phyloP scores from a whole-genome alignment of 2,797 vertebrate species.

The Psittacula derbiana region DNA sequence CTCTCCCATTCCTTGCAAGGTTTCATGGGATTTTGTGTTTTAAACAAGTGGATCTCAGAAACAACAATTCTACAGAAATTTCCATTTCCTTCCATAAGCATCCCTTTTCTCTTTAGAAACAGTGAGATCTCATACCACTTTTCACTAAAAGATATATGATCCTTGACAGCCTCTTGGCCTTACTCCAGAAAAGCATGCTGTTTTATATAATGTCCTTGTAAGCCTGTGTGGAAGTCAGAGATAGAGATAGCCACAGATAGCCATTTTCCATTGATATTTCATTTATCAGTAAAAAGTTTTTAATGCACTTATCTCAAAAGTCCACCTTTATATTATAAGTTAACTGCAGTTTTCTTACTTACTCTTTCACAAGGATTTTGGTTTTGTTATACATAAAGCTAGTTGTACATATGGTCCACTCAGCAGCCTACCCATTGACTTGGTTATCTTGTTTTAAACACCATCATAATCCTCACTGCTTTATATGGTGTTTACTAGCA shows the following conservation, averaged over 20 bases:
- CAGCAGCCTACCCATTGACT: neutral
- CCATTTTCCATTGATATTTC: neutral
- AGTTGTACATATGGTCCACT: neutral
- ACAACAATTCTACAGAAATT: neutral
- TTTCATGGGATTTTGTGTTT: neutral
- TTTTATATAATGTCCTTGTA: neutral
- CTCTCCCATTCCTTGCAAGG: neutral
- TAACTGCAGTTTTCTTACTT: neutral
- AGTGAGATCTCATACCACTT: neutral
- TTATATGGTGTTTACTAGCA: neutral
- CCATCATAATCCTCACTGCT: neutral
- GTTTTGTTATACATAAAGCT: neutral
- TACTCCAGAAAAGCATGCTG: neutral
- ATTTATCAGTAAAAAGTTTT: neutral
- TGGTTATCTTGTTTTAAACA: neutral
- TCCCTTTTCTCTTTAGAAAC: neutral
- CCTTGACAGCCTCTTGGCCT: neutral
- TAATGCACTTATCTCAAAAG: neutral
- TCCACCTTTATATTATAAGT: neutral
- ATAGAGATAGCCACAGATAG: neutral
- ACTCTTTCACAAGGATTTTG: neutral
- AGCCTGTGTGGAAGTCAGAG: neutral
- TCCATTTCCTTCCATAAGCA: neutral
- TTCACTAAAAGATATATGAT: neutral
- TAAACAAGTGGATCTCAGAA: neutral